phyloP scores from a whole-genome alignment of 2,797 vertebrate genomes.

The Chelidonichthys spinosus region DNA sequence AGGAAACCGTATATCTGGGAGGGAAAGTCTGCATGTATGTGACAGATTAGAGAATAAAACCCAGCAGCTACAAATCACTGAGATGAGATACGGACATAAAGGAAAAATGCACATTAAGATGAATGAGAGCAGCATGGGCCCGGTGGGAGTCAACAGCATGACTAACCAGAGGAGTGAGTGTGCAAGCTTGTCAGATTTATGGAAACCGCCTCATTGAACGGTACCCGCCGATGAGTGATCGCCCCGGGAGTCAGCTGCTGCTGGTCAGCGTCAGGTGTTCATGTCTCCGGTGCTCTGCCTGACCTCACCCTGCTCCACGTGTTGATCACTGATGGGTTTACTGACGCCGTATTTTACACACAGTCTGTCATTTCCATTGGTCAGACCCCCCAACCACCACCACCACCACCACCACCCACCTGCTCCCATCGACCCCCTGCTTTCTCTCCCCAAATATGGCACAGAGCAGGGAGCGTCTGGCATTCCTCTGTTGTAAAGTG shows the following conservation, averaged over 20 bases:
- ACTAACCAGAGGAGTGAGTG: constrained; percentile 8
- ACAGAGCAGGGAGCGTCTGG: constrained; percentile 8
- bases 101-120: neutral
- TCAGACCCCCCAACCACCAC: too few relatives aligned
- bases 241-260: constrained; percentile 30
- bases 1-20: neutral
- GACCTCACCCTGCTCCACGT: neutral
- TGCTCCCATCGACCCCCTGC: neutral
- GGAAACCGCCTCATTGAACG: neutral
- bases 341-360: neutral
- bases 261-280: constrained; percentile 2
- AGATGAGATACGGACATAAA: constrained; percentile 10
- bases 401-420: neutral
- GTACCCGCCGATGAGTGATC: constrained; percentile 2
- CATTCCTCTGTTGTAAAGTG: neutral
- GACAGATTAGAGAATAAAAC: neutral
- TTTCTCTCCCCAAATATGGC: constrained; percentile 15
- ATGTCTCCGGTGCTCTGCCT: neutral
- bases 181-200: constrained; percentile 3
- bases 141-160: constrained; percentile 8
- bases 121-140: neutral
- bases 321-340: neutral
- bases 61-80: neutral
- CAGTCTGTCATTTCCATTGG: neutral
- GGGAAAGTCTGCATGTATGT: neutral